A percentile compares a stretch with the other conserved stretches of the same genome.
Conservation (phyloP, 2,888 invertebrate genomes). For the Tanytarsus gracilentus region DNA sequence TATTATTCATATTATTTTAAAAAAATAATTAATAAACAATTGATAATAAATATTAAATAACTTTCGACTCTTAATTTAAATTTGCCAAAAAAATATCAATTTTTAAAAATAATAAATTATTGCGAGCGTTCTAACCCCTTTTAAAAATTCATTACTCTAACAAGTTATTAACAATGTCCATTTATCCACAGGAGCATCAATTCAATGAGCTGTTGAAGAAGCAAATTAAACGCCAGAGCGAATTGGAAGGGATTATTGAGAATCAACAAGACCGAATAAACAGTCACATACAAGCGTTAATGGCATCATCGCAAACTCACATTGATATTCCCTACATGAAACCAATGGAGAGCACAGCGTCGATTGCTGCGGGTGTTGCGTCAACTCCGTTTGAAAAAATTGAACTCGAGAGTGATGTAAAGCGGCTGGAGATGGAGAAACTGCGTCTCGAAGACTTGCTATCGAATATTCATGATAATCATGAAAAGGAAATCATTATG, state of each 20-base stretch:
- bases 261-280: constrained; percentile 42
- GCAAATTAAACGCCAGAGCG: constrained; percentile 39
- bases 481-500: constrained; percentile 42
- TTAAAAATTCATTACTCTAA: too few relatives aligned
- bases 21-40: too few relatives aligned
- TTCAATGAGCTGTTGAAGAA: constrained; percentile 40
- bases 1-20: too few relatives aligned
- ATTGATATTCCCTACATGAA: not conserved
- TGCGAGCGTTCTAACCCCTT: too few relatives aligned
- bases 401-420: constrained; percentile 35
- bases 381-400: constrained; percentile 34
- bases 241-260: constrained; percentile 40
- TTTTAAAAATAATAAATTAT: too few relatives aligned
- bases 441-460: constrained; percentile 41
- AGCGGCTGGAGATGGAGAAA: constrained; percentile 40
- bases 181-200: constrained; percentile 37
- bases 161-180: too few relatives aligned
- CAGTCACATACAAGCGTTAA: constrained; percentile 38
- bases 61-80: too few relatives aligned
- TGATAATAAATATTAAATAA: too few relatives aligned
- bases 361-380: not conserved
- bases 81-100: too few relatives aligned
- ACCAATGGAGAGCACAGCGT: constrained; percentile 14
- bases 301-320: constrained; percentile 36
- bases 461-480: constrained; percentile 40